phyloP scores from a whole-genome alignment of 2,113 vertebrate genomes.

The Phylloscopus trochiloides region DNA sequence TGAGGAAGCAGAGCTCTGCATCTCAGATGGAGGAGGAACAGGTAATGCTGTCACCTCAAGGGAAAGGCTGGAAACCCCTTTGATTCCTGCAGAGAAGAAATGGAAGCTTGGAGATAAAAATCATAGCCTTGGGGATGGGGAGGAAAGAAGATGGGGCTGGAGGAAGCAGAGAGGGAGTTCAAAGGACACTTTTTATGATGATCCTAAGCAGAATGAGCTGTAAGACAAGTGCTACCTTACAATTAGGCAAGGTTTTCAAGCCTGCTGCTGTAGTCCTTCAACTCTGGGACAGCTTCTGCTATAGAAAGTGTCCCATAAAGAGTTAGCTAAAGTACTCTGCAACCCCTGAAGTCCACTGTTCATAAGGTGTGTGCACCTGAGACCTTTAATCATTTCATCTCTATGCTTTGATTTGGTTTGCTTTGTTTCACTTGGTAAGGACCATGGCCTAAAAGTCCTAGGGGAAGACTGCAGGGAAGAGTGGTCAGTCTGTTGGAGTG shows the following conservation, averaged over 20 bases:
- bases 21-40: slow-evolving; percentile 9
- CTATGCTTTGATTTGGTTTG: neutral
- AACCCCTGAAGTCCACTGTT: neutral
- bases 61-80: slow-evolving; percentile 19
- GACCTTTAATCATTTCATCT: neutral
- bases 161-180: slow-evolving; percentile 4
- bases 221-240: neutral
- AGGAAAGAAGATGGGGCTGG: neutral
- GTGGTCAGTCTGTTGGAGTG: neutral
- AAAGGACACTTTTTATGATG: slow-evolving; percentile 10
- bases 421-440: neutral
- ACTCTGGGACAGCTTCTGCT: neutral
- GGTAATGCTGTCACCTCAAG: neutral
- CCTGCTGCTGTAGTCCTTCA: neutral
- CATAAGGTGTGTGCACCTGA: neutral
- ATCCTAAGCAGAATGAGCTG: neutral
- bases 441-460: neutral
- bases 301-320: neutral
- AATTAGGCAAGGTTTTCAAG: neutral
- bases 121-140: slow-evolving; percentile 39
- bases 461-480: neutral
- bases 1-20: neutral
- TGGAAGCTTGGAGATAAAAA: slow-evolving; percentile 33
- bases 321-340: neutral
- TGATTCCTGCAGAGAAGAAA: slow-evolving; percentile 34